These are phyloP conservation scores for Drosophila anomelani DNA, from an alignment of 2,888 invertebrate species.

Conservation along the genomic window DNA sequence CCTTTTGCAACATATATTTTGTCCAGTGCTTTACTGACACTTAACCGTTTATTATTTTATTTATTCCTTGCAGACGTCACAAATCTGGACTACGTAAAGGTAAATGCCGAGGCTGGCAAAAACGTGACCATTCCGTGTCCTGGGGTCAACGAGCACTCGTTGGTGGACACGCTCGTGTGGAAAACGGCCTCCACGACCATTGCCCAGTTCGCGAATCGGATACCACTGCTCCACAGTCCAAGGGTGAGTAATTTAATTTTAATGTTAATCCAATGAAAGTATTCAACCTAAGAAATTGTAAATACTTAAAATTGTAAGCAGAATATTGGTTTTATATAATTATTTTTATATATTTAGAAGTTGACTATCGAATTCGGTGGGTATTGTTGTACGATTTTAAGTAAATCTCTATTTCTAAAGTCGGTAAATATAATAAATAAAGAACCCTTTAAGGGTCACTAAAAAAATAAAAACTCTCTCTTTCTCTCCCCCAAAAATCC, in stretches of 20 bases:
- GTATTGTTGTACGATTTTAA: no score
- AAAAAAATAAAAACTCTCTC: not conserved
- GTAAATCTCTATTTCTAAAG: no score
- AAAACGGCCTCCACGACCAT: slow-evolving; percentile 84
- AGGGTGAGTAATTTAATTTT: slow-evolving; percentile 77
- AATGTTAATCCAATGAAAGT: not conserved
- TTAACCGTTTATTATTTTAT: slow-evolving; percentile 6
- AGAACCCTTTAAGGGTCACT: not conserved
- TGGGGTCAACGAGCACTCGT: slow-evolving; percentile 88
- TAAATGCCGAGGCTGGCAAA: slow-evolving; percentile 88
- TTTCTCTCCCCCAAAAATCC: slow-evolving; percentile 5
- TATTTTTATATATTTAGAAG: not conserved
- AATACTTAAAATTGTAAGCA: no score
- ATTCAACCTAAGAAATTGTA: not conserved
- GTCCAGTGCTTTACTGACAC: not conserved
- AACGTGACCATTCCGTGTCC: slow-evolving; percentile 89
- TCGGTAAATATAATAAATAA: no score
- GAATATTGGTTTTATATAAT: no score
- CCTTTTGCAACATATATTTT: not conserved
- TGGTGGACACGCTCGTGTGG: slow-evolving; percentile 89
- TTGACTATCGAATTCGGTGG: no score
- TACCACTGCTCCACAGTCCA: slow-evolving; percentile 84
- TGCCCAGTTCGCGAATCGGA: slow-evolving; percentile 85
- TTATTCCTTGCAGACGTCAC: slow-evolving; percentile 86
- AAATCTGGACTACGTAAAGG: slow-evolving; percentile 86